Evolutionary conservation across 2,113 vertebrate genomes (phyloP), one percentile per base, ranked within the genome.

Genomic region (Cathartes aura): DNA sequence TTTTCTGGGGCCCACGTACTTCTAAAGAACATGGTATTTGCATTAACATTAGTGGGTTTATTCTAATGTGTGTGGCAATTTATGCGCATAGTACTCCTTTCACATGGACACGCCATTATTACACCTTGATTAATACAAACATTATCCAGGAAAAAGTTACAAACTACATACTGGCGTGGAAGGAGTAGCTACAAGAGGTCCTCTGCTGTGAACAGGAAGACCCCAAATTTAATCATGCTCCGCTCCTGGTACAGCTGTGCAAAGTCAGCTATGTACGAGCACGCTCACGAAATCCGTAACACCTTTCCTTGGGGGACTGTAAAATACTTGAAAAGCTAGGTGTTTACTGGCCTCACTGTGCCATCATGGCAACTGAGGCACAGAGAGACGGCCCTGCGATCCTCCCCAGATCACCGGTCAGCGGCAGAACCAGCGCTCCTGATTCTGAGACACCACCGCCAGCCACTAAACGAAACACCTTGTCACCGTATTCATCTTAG

Each of bases 51-150:
- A 90, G 53, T 75, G 93, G 83, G 59, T 89, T 94, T 80, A 66
- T 93, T 95, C 94, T 91, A 36, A n/a, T 40, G 90, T 60, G 95
- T 40, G 30, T 88, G 96, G 95, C 97, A 95, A 70, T 96, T 96
- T 76, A 86, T 91, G 90, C 64, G 27, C 96, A 73, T 42, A 86
- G 89, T 23, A 52, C 94, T 96, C 72, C 95, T 95, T 96, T 94
- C 92, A 94, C 87, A 90, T 43, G 68, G 94, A 90, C 95, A 43
- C 30, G 47, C 89, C 95, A 94, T 80, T 48, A 93, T 93, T 95
- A 95, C 91, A 96, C 78, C 91, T 82, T 42, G 85, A 83, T 92
- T 93, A 96, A 95, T 56, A 42, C 80, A 63, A 81, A 94, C 90
- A 45, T 82, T 53, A 53, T 56, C 82, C 12, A 12, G 96, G 91